These are phyloP conservation scores for Poicephalus gulielmi DNA, from an alignment of 2,113 vertebrate species.

Conservation along the genomic window DNA sequence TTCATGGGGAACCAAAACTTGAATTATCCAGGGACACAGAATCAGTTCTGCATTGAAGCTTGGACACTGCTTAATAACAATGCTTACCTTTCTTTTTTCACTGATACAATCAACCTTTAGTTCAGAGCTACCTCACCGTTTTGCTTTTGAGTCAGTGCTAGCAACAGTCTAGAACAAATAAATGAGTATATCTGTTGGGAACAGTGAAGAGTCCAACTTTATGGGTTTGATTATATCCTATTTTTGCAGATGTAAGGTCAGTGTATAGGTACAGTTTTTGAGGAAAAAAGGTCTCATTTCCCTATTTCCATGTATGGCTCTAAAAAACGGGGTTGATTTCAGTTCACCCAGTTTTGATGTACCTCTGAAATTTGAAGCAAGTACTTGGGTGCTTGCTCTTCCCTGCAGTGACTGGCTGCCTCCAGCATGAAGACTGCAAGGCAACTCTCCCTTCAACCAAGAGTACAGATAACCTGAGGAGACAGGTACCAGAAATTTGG, in stretches of 20 bases:
- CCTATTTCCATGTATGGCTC: background rate
- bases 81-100: background rate
- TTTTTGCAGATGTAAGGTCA: background rate
- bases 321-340: background rate
- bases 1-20: background rate
- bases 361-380: background rate
- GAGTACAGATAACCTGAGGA: background rate
- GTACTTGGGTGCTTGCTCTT: background rate
- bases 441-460: background rate
- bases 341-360: background rate
- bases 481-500: background rate
- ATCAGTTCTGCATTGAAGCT: background rate
- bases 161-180: constrained; percentile 18
- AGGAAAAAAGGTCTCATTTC: background rate
- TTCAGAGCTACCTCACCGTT: background rate
- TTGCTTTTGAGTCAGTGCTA: constrained; percentile 30
- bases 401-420: background rate
- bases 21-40: background rate
- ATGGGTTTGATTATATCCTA: background rate
- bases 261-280: background rate
- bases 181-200: background rate
- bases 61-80: background rate
- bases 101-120: background rate
- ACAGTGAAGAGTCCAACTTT: background rate
- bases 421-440: background rate